Base-by-base conservation (phyloP, 2,888 invertebrate genomes). In the Stegana nigrithorax region DNA sequence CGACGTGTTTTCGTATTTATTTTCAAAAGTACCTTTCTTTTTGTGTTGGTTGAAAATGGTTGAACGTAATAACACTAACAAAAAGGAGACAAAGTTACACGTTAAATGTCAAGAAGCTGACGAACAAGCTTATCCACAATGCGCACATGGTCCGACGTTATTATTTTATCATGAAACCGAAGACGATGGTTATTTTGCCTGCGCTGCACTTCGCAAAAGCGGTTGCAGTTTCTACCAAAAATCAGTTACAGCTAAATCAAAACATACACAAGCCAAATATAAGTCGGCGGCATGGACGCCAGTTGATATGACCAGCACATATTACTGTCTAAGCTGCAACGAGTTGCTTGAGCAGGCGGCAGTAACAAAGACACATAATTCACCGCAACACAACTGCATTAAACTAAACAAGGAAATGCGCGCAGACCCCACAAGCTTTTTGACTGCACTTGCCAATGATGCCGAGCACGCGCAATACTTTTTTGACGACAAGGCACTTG, bases 401-500 rank as follows among this genome's bases (percentile, higher is more conserved):
- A 10, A 21, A 21, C 75, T 93, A 5, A 87, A 87, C 0, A 89
- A 90, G 73, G 85, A 90, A 67, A 87, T 89, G 67, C 83, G 93
- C 21, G 73, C 78, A 2, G 87, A 89, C 70, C 93, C 94, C 0
- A 90, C 92, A 0, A 87, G 88, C 60, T 88, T 94, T 77, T 83
- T 96, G 8, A 87, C 88, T 26, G 90, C 94, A 0, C 79, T 92
- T 12, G 89, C 91, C 50, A 89, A 93, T 85, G 89, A 93, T 56
- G 92, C 93, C 70, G 91, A 90, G 23, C 94, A 95, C 85, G 96
- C 96, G 0, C 96, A 96, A 83, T 96, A 93, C 83, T 89, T 95
- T 72, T 97, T 97, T 84, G 89, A 92, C 1, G 87, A 90, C 67
- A 88, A 89, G 66, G 88, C 93, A 25, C 87, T 91, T 4, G 76